Conservation (phyloP, 2,113 vertebrate genomes). For the Embiotoca jacksoni region DNA sequence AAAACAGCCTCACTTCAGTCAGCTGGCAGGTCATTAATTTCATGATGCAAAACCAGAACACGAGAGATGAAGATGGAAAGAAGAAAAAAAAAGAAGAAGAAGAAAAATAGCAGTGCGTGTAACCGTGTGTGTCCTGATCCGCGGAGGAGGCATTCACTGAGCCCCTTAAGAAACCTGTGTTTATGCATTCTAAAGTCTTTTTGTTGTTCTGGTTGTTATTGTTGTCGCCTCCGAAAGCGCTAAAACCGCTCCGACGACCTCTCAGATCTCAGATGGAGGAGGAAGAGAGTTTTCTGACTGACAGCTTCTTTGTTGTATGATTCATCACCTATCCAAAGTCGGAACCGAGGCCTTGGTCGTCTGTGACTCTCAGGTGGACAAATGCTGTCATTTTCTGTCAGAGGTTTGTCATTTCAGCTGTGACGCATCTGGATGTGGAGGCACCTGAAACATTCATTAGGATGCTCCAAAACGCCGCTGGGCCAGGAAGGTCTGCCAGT, state of each 20-base stretch:
- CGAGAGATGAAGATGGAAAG: conserved; percentile 54
- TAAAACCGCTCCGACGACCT: conserved; percentile 49
- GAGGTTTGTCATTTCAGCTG: conserved; percentile 27
- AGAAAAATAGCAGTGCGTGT: conserved; percentile 49
- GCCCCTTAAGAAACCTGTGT: conserved; percentile 65
- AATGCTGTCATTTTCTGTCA: conserved; percentile 36
- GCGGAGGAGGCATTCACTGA: conserved; percentile 52
- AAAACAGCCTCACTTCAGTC: conserved; percentile 70
- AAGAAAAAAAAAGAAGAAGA: conserved; percentile 38
- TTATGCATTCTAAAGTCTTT: conserved; percentile 76
- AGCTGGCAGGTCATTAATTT: conserved; percentile 83
- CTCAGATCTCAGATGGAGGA: conserved; percentile 69
- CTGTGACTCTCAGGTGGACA: conserved; percentile 61
- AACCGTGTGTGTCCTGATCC: conserved; percentile 64
- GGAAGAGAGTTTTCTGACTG: conserved; percentile 53
- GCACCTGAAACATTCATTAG: conserved; percentile 19
- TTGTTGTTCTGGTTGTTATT: conserved; percentile 76
- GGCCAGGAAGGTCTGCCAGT: conserved; percentile 20
- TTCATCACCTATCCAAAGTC: conserved; percentile 73
- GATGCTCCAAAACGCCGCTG: conserved; percentile 23
- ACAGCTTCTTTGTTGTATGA: conserved; percentile 75
- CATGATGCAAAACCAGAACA: conserved; percentile 71
- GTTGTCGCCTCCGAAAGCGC: conserved; percentile 67
- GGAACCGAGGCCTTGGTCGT: conserved; percentile 45
- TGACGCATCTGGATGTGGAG: conserved; percentile 15